Conservation (phyloP, 2,797 vertebrate species). For the Hypotaenidia okinawae region DNA sequence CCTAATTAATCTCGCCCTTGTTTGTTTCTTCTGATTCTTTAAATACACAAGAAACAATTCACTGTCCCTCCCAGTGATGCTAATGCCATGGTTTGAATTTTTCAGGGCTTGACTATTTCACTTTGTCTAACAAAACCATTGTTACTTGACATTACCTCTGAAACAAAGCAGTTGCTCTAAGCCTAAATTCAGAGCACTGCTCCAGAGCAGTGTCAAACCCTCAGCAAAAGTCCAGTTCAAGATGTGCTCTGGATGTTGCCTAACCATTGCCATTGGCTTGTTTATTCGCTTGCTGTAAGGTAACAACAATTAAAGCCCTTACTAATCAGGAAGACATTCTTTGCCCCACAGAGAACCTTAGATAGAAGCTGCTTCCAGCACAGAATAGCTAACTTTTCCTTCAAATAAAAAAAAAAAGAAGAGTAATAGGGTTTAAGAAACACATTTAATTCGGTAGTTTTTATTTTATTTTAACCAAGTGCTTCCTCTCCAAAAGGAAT, state of each 20-base stretch:
- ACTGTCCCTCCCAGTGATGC: neutral
- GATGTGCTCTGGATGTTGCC: neutral
- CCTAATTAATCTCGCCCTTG: neutral
- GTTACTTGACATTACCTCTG: neutral
- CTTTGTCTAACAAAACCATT: neutral
- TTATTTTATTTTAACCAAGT: neutral
- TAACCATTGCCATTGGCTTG: neutral
- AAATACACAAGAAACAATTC: neutral
- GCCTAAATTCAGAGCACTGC: neutral
- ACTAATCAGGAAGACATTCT: neutral
- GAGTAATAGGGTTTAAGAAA: neutral
- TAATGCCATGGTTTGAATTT: neutral
- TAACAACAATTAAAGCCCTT: neutral
- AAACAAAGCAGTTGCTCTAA: neutral
- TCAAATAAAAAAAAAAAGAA: neutral
- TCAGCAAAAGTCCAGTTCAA: neutral
- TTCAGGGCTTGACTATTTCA: neutral
- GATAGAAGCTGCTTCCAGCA: neutral
- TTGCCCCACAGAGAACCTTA: neutral
- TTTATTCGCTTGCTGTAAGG: neutral
- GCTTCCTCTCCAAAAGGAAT: neutral
- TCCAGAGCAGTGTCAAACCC: neutral
- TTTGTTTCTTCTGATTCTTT: constrained; percentile 29
- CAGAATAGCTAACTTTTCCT: neutral
- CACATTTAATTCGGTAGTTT: neutral